Evolutionary conservation across 2,888 invertebrate species (phyloP).

Genomic region (Acholoe squamosa): DNA sequence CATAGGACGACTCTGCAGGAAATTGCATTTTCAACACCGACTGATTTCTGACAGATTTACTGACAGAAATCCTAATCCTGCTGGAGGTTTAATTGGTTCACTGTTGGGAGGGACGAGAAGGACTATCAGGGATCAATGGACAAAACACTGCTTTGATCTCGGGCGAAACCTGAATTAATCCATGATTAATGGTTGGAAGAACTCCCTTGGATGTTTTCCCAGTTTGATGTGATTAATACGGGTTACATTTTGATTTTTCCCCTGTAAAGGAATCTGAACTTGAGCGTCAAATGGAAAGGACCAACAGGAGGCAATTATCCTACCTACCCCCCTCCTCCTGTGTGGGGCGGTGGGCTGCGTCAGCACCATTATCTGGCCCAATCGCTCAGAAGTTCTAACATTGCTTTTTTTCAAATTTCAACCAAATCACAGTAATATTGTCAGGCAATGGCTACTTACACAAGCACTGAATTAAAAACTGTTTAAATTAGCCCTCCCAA

Average conservation of each 20-base stretch:
- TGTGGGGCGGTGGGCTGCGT: background rate
- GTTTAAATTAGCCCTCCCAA: background rate
- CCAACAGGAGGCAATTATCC: conserved; percentile 1
- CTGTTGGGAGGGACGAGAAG: background rate
- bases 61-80: conserved; percentile 36
- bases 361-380: background rate
- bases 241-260: conserved; percentile 23
- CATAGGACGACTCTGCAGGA: background rate
- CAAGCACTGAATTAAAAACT: background rate
- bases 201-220: background rate
- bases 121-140: conserved; percentile 16
- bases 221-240: conserved; percentile 21
- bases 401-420: background rate
- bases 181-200: conserved; percentile 47
- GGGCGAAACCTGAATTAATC: conserved; percentile 32
- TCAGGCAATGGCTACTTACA: background rate
- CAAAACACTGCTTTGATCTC: conserved; percentile 46
- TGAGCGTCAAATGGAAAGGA: conserved; percentile 10
- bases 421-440: background rate
- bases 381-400: background rate
- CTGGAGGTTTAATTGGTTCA: conserved; percentile 23
- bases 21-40: conserved; percentile 31
- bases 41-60: conserved; percentile 23
- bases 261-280: background rate
- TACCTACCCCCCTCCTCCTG: background rate